Evolutionary conservation across 53 echinoderm and acorn worm genomes (phyloP).

Genomic region (Echinarachnius parma): DNA sequence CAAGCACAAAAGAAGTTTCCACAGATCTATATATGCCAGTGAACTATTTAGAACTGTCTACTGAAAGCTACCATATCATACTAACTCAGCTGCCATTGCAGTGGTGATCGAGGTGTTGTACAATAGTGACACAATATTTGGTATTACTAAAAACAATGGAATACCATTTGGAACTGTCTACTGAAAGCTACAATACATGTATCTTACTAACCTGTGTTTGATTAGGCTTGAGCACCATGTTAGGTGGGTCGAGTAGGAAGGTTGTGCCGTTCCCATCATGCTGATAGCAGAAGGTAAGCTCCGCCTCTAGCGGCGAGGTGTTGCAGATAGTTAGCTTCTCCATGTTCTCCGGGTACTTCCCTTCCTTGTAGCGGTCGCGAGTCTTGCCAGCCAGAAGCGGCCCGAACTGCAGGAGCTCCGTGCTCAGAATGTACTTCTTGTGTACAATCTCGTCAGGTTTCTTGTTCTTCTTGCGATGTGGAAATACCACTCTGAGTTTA

Average conservation of each 20-base stretch:
- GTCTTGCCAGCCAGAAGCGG: conserved; percentile 95
- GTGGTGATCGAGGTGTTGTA: too few species aligned
- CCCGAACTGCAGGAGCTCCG: conserved; percentile 89
- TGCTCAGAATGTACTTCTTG: conserved; percentile 97
- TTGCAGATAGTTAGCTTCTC: conserved; percentile 93
- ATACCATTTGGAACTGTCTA: too few species aligned
- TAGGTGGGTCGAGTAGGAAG: conserved; percentile 85
- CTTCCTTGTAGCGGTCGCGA: conserved; percentile 95
- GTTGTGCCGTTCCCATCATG: conserved; percentile 86
- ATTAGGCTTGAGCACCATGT: conserved; percentile 81
- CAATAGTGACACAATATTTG: too few species aligned
- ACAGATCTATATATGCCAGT: too few species aligned
- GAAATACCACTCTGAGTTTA: conserved; percentile 92
- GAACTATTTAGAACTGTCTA: too few species aligned
- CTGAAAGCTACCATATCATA: too few species aligned
- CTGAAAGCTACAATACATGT: too few species aligned
- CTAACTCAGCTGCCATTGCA: too few species aligned
- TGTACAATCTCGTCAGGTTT: conserved; percentile 91
- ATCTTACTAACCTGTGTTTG: conserved; percentile 81
- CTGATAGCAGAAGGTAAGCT: conserved; percentile 95
- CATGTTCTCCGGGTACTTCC: conserved; percentile 96
- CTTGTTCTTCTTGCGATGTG: conserved; percentile 96
- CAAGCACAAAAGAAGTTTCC: too few species aligned
- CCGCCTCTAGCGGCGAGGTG: conserved; percentile 93
- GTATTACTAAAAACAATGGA: too few species aligned